Evolutionary conservation across 2,113 vertebrate genomes (phyloP), one percentile per base, ranked within the genome.

Genomic region (Forbesichthys papilliferus): DNA sequence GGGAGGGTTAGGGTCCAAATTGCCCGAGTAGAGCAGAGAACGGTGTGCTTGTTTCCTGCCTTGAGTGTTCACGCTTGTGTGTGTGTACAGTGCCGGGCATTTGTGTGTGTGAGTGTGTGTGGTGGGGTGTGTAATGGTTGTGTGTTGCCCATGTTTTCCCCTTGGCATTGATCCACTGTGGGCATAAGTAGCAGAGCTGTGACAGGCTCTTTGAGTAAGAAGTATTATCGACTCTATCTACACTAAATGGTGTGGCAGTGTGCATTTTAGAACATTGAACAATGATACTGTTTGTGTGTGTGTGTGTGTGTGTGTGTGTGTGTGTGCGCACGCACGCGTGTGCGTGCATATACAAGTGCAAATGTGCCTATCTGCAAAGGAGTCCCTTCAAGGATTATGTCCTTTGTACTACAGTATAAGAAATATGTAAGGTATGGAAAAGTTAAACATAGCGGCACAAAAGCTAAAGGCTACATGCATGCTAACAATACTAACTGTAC

Each of bases 11-110:
- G 74, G 81, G 76, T 89, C 89, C 82, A 91, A 92, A 92, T 92
- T 90, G 89, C 75, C 82, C 86, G 69, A 79, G 79, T 66, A 90
- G 85, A 91, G 90, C 86, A 75, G 84, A 90, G 88, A 93, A 90
- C 72, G 78, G 83, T 82, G 74, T 68, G 20, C 86, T 91, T 90
- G 88, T 90, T 91, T 90, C 79, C 82, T 76, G 74, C 54, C 62
- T 74, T 57, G 74, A 71, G 69, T 86, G 70, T 83, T 64, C 48
- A 60, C 36, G 36, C 7, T 8, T 8, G 64, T 20, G 16, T 87
- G 85, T 82, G 85, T 82, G 63, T 86, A 73, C 81, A 84, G 78
- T 80, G 77, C 54, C 11, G 5, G 54, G 69, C 68, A 73, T 75
- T 74, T 75, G 74, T 80, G 77, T 80, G 27, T 56, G 52, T 52